Conservation (phyloP, 2,888 invertebrate species). For the Steromphala cineraria region DNA sequence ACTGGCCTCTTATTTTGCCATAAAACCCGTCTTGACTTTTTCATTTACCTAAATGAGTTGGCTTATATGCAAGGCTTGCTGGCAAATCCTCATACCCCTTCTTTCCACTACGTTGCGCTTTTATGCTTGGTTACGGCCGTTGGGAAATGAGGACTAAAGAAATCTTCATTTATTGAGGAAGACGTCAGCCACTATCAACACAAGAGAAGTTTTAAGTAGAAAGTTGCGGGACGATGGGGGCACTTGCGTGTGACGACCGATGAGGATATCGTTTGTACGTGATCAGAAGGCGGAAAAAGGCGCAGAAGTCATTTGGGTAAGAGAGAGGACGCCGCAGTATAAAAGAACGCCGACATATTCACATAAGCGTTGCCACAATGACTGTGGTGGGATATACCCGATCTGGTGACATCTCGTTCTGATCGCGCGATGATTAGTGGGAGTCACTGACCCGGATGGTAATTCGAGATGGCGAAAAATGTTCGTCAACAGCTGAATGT, state of each 20-base stretch:
- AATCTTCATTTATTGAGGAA: conserved; percentile 1
- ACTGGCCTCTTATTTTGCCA: not conserved
- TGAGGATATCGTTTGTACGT: not conserved
- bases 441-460: not conserved
- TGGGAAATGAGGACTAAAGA: not conserved
- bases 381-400: not conserved
- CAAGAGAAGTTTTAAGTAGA: not conserved
- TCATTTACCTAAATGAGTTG: conserved; percentile 1
- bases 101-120: not conserved
- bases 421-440: conserved; percentile 20
- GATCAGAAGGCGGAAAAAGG: not conserved
- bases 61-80: not conserved
- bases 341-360: not conserved
- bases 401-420: conserved; percentile 14
- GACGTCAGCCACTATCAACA: not conserved
- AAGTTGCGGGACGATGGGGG: not conserved
- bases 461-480: not conserved
- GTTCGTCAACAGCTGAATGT: not conserved
- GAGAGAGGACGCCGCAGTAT: not conserved
- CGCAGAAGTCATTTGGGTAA: not conserved
- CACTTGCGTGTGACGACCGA: not conserved
- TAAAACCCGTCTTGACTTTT: conserved; percentile 4
- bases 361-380: not conserved
- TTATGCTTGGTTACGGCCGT: not conserved
- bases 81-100: too few relatives aligned